Base-by-base conservation (phyloP, 2,888 invertebrate genomes). In the Tinea trinotella region DNA sequence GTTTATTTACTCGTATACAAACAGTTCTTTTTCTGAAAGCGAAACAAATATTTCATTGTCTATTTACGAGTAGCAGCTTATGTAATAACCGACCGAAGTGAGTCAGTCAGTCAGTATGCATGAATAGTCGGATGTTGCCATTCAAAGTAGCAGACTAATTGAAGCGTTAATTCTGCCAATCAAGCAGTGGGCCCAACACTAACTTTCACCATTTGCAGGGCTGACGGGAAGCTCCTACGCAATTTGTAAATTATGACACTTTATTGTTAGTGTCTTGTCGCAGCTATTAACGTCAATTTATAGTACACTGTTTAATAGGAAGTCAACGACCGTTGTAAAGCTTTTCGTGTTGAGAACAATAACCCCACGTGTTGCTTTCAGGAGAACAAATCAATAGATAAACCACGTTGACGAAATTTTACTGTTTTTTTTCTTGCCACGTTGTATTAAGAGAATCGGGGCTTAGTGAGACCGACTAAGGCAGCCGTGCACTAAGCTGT, bases 111-210 rank as follows among this genome's bases (percentile, higher is more conserved):
- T 10, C 50, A 50, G 15, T 24, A 24, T 50, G 24, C 50, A 50
- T 50, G 22, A 22, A 50, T 50, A 50, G 50, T 48, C 48, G 48
- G 24, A 50, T 50, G 50, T 50, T 50, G 24, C 24, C 24, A 24
- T 50, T 50, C 50, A 50, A 48, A 48, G 48, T 10, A 12, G 18
- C 52, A 9, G 15, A 48, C 34, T 54, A 54, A 56, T 56, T 54
- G 56, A 52, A 18, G 53, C 53, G 56, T 56, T 56, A 56, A 54
- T 56, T 56, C 54, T 56, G 54, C 54, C 56, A 56, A 56, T 52
- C 36, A 35, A 48, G 20, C 24, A 19, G 52, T 52, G 17, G 50
- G 36, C 52, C 46, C 30, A 54, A 49, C 53, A 54, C 17, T 48
- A 20, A 46, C 56, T 56, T 56, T 56, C 54, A 53, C 56, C 44